A percentile compares a stretch with the other conserved stretches of the same genome.
Conservation (phyloP, 1,140 invertebrate species). For the Nasonia longicornis region DNA sequence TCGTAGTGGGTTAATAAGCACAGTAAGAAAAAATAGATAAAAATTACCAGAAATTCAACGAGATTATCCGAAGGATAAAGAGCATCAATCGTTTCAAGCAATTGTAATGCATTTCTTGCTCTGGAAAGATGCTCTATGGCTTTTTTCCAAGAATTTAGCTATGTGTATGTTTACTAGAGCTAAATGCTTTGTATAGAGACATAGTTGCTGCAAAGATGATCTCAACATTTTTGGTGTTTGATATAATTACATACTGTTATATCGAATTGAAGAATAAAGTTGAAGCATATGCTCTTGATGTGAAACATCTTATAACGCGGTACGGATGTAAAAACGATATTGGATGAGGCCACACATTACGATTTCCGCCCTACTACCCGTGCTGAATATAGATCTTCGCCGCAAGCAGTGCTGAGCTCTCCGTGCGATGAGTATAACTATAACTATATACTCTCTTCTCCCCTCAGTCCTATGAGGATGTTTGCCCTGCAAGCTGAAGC, state of each 20-base stretch:
- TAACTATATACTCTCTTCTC: too few relatives aligned
- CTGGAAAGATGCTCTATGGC: slow-evolving; percentile 89
- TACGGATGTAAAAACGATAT: too few relatives aligned
- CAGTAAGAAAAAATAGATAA: too few relatives aligned
- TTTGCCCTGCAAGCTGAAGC: too few relatives aligned
- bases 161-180: slow-evolving; percentile 83
- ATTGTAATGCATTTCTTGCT: slow-evolving; percentile 79
- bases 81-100: slow-evolving; percentile 87
- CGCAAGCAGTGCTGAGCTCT: too few relatives aligned
- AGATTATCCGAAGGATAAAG: slow-evolving; percentile 85
- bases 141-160: slow-evolving; percentile 82
- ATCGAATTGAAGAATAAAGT: slow-evolving; percentile 80
- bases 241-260: slow-evolving; percentile 74
- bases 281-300: slow-evolving; percentile 78
- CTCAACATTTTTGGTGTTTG: slow-evolving; percentile 84
- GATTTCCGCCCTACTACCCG: too few relatives aligned
- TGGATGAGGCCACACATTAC: too few relatives aligned
- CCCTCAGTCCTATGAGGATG: too few relatives aligned
- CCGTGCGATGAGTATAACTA: too few relatives aligned
- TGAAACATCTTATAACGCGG: too few relatives aligned
- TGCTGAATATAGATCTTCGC: too few relatives aligned
- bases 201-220: slow-evolving; percentile 86
- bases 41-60: slow-evolving; percentile 74
- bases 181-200: slow-evolving; percentile 89
- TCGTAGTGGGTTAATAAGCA: too few relatives aligned